phyloP scores from a whole-genome alignment of 2,888 invertebrate genomes.

The Nomada fucata region DNA sequence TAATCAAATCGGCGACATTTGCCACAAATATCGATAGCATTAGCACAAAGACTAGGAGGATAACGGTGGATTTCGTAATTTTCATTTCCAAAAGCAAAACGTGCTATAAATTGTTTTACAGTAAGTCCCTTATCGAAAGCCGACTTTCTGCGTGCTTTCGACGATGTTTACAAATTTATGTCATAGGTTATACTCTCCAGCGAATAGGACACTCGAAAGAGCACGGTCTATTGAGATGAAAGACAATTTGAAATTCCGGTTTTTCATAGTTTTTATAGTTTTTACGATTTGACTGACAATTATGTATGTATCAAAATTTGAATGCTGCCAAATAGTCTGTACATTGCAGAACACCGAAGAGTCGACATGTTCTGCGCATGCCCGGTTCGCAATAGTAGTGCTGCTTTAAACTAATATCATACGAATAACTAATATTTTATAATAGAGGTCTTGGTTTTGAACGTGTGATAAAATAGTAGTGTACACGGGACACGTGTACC shows the following conservation, averaged over 20 bases:
- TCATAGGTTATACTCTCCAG: slow-evolving; percentile 35
- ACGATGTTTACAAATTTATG: slow-evolving; percentile 37
- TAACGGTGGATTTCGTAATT: slow-evolving; percentile 87
- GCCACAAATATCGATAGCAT: slow-evolving; percentile 89
- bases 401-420: neutral
- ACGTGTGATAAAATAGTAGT: too few species aligned
- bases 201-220: neutral
- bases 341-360: slow-evolving; percentile 16
- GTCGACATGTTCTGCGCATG: slow-evolving; percentile 41
- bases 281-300: slow-evolving; percentile 1
- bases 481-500: too few species aligned
- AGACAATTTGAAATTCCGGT: slow-evolving; percentile 27
- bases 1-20: slow-evolving; percentile 88
- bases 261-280: slow-evolving; percentile 33
- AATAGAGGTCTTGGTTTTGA: too few species aligned
- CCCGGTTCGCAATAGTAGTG: slow-evolving; percentile 15
- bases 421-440: too few species aligned
- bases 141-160: slow-evolving; percentile 10
- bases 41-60: slow-evolving; percentile 87
- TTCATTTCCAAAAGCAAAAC: slow-evolving; percentile 85
- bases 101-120: slow-evolving; percentile 10
- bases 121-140: slow-evolving; percentile 24
- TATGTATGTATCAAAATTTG: slow-evolving; percentile 35
- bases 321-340: slow-evolving; percentile 13
- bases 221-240: neutral